phyloP scores from a whole-genome alignment of 2,888 invertebrate species.

The Scaptodrosophila latifasciaeformis region DNA sequence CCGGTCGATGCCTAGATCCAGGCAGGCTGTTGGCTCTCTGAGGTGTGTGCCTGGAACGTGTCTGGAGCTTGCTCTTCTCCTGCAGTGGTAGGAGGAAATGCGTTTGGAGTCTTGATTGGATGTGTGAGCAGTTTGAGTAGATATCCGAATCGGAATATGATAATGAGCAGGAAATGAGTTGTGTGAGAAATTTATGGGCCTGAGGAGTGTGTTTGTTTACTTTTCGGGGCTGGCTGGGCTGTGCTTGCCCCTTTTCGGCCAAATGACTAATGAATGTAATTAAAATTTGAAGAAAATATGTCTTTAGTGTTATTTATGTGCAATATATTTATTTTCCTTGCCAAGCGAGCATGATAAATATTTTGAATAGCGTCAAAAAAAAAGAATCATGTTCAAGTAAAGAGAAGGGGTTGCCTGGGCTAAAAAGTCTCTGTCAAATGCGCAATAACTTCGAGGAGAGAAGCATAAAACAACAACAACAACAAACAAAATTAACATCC shows the following conservation, averaged over 20 bases:
- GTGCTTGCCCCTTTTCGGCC: slow-evolving; percentile 23
- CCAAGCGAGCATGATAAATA: too few relatives aligned
- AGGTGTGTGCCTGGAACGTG: slow-evolving; percentile 3
- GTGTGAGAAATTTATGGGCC: slow-evolving; percentile 64
- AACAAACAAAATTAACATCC: slow-evolving; percentile 23
- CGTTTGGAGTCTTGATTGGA: slow-evolving; percentile 4
- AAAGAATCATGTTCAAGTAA: too few relatives aligned
- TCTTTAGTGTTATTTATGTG: too few relatives aligned
- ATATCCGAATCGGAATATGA: slow-evolving; percentile 28
- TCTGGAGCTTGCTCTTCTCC: slow-evolving; percentile 10
- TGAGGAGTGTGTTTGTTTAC: slow-evolving; percentile 43
- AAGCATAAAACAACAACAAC: slow-evolving; percentile 7
- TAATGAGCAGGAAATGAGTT: slow-evolving; percentile 67
- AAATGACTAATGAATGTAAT: slow-evolving; percentile 42
- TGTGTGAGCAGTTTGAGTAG: too few relatives aligned
- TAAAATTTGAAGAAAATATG: background rate
- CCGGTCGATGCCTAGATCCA: slow-evolving; percentile 9
- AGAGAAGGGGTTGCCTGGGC: too few relatives aligned
- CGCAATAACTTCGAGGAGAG: background rate
- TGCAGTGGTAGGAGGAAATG: slow-evolving; percentile 4
- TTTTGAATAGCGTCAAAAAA: too few relatives aligned
- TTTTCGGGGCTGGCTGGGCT: slow-evolving; percentile 15
- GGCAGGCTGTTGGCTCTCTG: slow-evolving; percentile 5
- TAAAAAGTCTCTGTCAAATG: too few relatives aligned
- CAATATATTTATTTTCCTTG: too few relatives aligned